Conservation (phyloP, 2,888 invertebrate genomes). For the Strigamia transsilvanica region DNA sequence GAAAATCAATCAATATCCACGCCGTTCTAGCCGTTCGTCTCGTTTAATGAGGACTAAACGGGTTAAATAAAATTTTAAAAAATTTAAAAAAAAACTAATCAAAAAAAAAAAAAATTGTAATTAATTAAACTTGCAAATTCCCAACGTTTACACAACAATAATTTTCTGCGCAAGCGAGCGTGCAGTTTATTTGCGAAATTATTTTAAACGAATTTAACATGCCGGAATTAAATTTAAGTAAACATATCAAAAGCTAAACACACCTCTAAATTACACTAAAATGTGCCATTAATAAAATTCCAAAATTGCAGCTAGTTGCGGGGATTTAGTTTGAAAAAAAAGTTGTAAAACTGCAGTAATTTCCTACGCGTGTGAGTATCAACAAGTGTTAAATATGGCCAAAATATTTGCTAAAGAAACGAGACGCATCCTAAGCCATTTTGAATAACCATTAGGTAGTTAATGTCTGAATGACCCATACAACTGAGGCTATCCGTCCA, state of each 20-base stretch:
- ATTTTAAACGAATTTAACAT: neutral
- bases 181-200: neutral
- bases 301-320: too few relatives aligned
- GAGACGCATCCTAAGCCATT: neutral
- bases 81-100: neutral
- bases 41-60: constrained; percentile 11
- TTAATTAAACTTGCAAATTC: constrained; percentile 39
- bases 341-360: neutral
- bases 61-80: neutral
- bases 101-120: neutral
- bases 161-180: neutral
- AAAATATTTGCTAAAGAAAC: neutral
- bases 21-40: neutral
- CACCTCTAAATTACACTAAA: neutral
- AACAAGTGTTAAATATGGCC: constrained; percentile 7
- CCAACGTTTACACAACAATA: constrained; percentile 14
- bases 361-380: neutral
- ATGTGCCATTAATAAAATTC: neutral
- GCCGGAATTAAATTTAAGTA: neutral
- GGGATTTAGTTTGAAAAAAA: too few relatives aligned
- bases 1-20: neutral
- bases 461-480: constrained; percentile 32
- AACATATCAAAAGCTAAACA: neutral
- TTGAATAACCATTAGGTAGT: constrained; percentile 32
- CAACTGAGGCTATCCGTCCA: constrained; percentile 39